Conservation (phyloP, 2,113 vertebrate genomes). For the Xiphias gladius region DNA sequence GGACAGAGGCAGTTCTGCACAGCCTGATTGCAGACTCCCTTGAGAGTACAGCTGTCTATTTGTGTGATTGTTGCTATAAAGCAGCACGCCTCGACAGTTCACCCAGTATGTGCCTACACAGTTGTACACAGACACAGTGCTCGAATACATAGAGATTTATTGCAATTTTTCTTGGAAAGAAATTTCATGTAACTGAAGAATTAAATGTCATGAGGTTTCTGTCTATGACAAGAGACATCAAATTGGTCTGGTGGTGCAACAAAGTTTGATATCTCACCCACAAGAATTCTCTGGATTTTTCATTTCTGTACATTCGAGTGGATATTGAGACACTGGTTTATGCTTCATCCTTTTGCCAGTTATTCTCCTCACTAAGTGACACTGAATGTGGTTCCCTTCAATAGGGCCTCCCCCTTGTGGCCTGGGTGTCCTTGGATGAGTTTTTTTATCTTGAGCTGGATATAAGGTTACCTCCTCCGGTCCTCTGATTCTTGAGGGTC, state of each 20-base stretch:
- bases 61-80: constrained; percentile 84
- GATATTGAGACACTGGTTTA: constrained; percentile 20
- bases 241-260: neutral
- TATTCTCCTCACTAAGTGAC: constrained; percentile 24
- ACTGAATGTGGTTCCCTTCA: constrained; percentile 67
- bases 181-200: constrained; percentile 21
- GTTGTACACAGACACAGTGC: constrained; percentile 35
- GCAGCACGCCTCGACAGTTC: constrained; percentile 71
- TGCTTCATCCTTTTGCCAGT: constrained; percentile 45
- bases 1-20: constrained; percentile 88
- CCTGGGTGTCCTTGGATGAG: constrained; percentile 68
- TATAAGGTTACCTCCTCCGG: constrained; percentile 58
- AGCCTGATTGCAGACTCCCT: constrained; percentile 88
- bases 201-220: neutral
- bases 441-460: constrained; percentile 44
- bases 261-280: neutral
- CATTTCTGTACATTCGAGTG: constrained; percentile 8
- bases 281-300: neutral
- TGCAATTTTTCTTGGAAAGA: neutral
- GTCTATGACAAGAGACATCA: neutral
- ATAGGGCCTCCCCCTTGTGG: constrained; percentile 70
- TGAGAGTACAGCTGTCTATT: constrained; percentile 86
- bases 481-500: constrained; percentile 63
- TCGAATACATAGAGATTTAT: neutral
- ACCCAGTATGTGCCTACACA: constrained; percentile 51